Base-by-base conservation (phyloP, 2,888 invertebrate species). In the Caenorhabditis sp. region DNA sequence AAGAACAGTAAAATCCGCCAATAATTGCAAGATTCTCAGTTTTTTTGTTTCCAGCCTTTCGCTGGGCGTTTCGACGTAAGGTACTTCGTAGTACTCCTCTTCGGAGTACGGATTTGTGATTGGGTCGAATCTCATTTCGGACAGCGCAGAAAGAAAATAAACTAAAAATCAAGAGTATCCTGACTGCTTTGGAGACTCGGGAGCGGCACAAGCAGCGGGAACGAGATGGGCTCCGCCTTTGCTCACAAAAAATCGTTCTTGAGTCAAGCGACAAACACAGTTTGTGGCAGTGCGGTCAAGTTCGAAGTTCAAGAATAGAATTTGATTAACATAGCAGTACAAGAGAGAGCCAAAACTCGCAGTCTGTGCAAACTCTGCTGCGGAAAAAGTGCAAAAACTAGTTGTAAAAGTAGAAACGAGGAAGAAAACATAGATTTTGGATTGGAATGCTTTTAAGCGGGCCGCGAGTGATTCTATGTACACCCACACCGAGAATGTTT, bases 91-190 rank as follows among this genome's bases (percentile, higher is more conserved):
- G 62, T 75, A 76, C 76, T 71, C 70, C 41, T 56, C 63, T 53
- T 70, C 76, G 26, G 76, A 76, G 63, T 76, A 63, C 53, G 76
- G 63, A 32, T 76, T 63, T 24, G 26, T 17, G 17, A 43, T 45
- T 9, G 76, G 70, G 27, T 76, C 76, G 32, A 70, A 71, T 39
- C 62, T 30, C 76, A 76, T 76, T 27, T n/a, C 35, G 15, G 20
- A 15, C 15, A 15, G 20, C 15, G 15, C 27, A 43, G 27, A 2
- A 50, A 30, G n/a, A 55, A 11, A 56, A 22, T 30, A 37, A 26
- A 27, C 24, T 15, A 35, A 58, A 73, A 37, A 46, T 35, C 32
- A 56, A 68, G 45, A 37, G 32, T 43, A 74, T 55, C 26, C 45
- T 37, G 59, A 65, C 52, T 70, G 58, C 43, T 53, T 35, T 41